These are phyloP conservation scores for Emmelina monodactyla DNA, from an alignment of 2,888 invertebrate species.

Conservation along the genomic window DNA sequence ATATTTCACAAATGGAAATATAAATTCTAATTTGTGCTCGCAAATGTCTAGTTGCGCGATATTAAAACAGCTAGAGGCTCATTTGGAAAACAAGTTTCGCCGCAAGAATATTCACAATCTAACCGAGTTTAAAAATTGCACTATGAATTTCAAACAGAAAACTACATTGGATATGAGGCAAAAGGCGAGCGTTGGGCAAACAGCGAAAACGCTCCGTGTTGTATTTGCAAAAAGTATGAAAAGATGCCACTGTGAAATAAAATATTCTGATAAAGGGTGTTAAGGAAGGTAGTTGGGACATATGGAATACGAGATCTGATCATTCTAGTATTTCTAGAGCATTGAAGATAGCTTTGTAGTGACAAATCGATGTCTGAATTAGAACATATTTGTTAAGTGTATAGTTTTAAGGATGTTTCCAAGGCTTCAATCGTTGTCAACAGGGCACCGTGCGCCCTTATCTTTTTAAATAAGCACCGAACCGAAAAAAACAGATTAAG, in stretches of 20 bases:
- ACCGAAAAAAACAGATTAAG: too few relatives aligned
- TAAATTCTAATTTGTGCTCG: background rate
- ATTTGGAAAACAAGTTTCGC: slow-evolving; percentile 34
- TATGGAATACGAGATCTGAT: too few relatives aligned
- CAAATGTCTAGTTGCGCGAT: background rate
- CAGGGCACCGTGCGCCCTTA: too few relatives aligned
- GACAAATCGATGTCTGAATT: too few relatives aligned
- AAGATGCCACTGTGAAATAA: slow-evolving; percentile 32
- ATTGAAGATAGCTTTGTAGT: too few relatives aligned
- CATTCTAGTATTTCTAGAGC: too few relatives aligned
- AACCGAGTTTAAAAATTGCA: slow-evolving; percentile 42
- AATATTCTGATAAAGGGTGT: slow-evolving; percentile 22
- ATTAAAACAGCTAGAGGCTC: slow-evolving; percentile 28
- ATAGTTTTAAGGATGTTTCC: too few relatives aligned
- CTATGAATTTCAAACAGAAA: slow-evolving; percentile 53
- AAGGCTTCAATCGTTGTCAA: too few relatives aligned
- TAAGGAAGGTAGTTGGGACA: slow-evolving; percentile 15
- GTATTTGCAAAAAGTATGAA: slow-evolving; percentile 42
- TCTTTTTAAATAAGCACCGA: too few relatives aligned
- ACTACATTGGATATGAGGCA: slow-evolving; percentile 49
- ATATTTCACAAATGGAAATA: too few relatives aligned
- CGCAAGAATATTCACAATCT: slow-evolving; percentile 34
- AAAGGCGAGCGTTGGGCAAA: slow-evolving; percentile 45
- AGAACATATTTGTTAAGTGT: too few relatives aligned
- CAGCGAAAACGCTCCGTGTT: slow-evolving; percentile 32